Percentiles rank a stretch among this genome's conserved stretches.
Evolutionary conservation across 64 coral and sea anemone species (phyloP).

Genomic region (Dendrophyllia cribrosa): DNA sequence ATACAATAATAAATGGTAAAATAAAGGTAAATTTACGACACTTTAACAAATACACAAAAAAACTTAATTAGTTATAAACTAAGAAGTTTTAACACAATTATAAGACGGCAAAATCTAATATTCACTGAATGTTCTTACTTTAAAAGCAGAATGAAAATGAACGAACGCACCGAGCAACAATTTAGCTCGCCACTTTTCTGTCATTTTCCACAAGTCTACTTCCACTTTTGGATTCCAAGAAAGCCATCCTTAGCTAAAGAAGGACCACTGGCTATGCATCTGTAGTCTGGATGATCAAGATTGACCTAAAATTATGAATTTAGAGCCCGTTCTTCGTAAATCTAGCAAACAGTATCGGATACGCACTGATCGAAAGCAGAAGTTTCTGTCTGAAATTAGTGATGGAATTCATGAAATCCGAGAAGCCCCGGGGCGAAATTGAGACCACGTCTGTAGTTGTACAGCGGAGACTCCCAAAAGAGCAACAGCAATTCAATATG

Average conservation of each 20-base stretch:
- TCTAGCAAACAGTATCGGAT: no score
- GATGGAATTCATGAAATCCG: background rate
- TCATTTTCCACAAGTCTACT: background rate
- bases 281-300: background rate
- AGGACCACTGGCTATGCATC: background rate
- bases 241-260: background rate
- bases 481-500: background rate
- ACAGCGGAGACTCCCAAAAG: slow-evolving; percentile 9
- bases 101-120: no score
- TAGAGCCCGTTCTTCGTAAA: no score
- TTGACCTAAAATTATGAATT: background rate
- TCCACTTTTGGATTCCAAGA: background rate
- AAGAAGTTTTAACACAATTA: no score
- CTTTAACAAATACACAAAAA: no score
- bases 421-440: no score
- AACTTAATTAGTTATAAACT: no score
- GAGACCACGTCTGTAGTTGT: background rate
- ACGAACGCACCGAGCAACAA: background rate
- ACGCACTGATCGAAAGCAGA: no score
- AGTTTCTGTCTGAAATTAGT: background rate
- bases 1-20: no score
- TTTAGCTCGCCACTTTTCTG: background rate
- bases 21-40: no score
- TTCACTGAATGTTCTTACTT: no score
- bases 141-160: no score